Evolutionary conservation across 2,797 vertebrate species (phyloP).

Genomic region (Nothura maculosa): DNA sequence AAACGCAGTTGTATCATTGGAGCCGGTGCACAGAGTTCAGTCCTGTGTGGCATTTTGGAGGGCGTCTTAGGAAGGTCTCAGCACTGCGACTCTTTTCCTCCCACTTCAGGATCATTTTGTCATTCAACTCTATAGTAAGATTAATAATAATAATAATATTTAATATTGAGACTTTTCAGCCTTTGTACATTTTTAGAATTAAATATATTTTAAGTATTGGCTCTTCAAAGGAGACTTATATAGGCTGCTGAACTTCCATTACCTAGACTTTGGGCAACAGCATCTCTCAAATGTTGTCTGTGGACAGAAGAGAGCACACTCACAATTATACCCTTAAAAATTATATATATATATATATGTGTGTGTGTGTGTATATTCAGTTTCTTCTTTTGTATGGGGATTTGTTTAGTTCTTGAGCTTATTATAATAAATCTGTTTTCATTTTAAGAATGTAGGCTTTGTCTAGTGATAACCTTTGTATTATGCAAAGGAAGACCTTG

Average conservation of each 20-base stretch:
- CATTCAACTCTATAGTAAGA: neutral
- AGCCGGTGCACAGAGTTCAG: neutral
- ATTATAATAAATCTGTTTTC: neutral
- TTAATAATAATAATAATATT: neutral
- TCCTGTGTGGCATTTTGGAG: neutral
- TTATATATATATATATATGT: too few relatives aligned
- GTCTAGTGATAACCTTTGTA: neutral
- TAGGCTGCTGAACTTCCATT: neutral
- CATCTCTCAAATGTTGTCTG: neutral
- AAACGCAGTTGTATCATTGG: slow-evolving; percentile 31
- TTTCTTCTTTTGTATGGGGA: neutral
- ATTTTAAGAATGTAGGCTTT: slow-evolving; percentile 2
- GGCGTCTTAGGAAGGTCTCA: neutral
- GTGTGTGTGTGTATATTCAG: neutral
- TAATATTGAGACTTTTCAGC: neutral
- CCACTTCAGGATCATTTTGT: neutral
- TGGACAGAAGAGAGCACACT: neutral
- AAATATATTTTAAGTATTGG: slow-evolving; percentile 17
- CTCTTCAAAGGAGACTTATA: neutral
- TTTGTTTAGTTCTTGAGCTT: neutral
- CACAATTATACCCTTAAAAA: neutral
- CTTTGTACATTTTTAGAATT: neutral
- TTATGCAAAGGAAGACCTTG: neutral
- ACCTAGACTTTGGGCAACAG: neutral
- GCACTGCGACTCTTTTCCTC: neutral